Conservation (phyloP, 2,113 vertebrate genomes). For the Sinosuthora webbiana region DNA sequence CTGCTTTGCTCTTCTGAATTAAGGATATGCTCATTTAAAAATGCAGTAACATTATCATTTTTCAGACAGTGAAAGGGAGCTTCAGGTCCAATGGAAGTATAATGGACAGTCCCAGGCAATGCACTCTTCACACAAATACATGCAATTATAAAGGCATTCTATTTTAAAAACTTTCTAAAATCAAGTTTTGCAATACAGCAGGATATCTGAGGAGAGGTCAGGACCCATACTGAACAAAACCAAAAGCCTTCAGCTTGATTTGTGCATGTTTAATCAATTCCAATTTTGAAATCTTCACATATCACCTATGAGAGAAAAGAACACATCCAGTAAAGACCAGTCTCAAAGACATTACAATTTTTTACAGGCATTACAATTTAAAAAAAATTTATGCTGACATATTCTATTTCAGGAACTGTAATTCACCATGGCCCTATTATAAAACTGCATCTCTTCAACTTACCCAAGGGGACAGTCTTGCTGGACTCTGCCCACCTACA, state of each 20-base stretch:
- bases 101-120: constrained; percentile 17
- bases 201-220: constrained; percentile 38
- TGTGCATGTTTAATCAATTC: constrained; percentile 34
- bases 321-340: background rate
- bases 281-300: constrained; percentile 46
- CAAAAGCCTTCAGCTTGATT: constrained; percentile 21
- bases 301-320: constrained; percentile 55
- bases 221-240: constrained; percentile 23
- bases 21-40: background rate
- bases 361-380: background rate
- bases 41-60: background rate
- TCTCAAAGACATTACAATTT: background rate
- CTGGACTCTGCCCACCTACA: background rate
- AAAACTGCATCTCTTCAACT: background rate
- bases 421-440: background rate
- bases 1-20: background rate
- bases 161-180: constrained; percentile 46
- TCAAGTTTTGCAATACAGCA: constrained; percentile 37
- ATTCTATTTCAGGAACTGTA: background rate
- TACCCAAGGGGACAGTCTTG: background rate
- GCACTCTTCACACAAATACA: constrained; percentile 56
- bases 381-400: background rate
- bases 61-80: background rate
- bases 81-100: background rate
- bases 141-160: constrained; percentile 51